These are phyloP conservation scores for Diaperis boleti DNA, from an alignment of 2,888 invertebrate species.

Conservation along the genomic window DNA sequence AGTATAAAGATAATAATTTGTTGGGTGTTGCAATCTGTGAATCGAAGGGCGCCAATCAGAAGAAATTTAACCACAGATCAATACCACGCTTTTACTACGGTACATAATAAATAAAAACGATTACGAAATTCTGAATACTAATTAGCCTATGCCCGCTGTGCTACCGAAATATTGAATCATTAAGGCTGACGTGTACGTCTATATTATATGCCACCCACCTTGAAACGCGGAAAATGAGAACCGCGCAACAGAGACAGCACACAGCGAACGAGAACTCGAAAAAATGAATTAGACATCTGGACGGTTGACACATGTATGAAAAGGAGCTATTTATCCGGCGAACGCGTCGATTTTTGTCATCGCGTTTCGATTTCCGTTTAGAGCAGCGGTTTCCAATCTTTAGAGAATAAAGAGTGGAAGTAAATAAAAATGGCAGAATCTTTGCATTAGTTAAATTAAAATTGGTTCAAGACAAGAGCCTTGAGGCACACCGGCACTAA, in stretches of 20 bases:
- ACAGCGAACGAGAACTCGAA: constrained; percentile 12
- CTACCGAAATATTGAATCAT: constrained; percentile 58
- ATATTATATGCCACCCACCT: constrained; percentile 58
- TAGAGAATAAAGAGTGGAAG: no score
- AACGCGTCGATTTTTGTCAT: constrained; percentile 10
- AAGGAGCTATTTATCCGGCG: constrained; percentile 11
- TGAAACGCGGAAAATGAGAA: constrained; percentile 47
- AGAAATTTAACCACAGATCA: constrained; percentile 9
- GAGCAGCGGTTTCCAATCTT: no score
- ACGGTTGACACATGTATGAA: constrained; percentile 37
- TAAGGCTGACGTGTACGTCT: constrained; percentile 57
- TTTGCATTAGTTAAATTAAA: no score
- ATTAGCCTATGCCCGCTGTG: constrained; percentile 51
- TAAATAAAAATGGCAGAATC: no score
- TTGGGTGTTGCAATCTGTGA: not conserved
- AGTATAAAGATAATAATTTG: constrained; percentile 3
- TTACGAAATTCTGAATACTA: constrained; percentile 46
- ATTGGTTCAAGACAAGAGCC: no score
- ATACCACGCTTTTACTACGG: constrained; percentile 13
- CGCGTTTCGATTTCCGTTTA: not conserved
- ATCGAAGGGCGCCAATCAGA: constrained; percentile 11
- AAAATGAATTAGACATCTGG: constrained; percentile 43
- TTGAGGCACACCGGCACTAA: no score
- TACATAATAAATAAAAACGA: constrained; percentile 36
- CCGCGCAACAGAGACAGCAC: constrained; percentile 24